These are phyloP conservation scores for Antheraea assamensis DNA, from an alignment of 2,888 invertebrate genomes.

Conservation along the genomic window DNA sequence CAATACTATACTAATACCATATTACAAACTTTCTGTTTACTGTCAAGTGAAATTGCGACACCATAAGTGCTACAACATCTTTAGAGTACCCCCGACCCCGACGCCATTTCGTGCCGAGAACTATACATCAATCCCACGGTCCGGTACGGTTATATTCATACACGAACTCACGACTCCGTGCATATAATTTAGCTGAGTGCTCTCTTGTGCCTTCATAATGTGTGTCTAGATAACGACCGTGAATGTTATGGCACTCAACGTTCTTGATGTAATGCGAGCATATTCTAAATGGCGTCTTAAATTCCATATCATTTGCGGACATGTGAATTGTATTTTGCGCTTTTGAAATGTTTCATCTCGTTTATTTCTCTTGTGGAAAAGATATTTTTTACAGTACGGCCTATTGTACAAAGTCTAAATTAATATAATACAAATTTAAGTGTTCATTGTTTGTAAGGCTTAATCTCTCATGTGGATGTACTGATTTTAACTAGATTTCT, in stretches of 20 bases:
- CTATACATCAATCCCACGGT: conserved; percentile 12
- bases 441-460: no score
- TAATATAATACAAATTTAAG: no score
- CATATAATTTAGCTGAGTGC: conserved; percentile 24
- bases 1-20: not conserved
- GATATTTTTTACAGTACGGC: not conserved
- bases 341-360: not conserved
- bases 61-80: conserved; percentile 8
- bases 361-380: not conserved
- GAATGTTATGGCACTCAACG: conserved; percentile 19
- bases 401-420: no score
- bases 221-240: conserved; percentile 22
- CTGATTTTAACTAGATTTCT: no score
- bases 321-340: not conserved
- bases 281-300: conserved; percentile 14
- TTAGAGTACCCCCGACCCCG: not conserved
- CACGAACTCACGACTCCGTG: conserved; percentile 18
- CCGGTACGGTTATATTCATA: conserved; percentile 17
- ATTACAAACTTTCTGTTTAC: not conserved
- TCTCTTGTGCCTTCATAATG: conserved; percentile 17
- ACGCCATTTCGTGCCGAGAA: conserved; percentile 4
- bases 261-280: conserved; percentile 15
- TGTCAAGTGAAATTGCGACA: not conserved
- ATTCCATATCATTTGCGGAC: conserved; percentile 9
- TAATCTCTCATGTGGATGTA: no score